Evolutionary conservation across 2,888 invertebrate species (phyloP).

Genomic region (Stenichneumon culpator): DNA sequence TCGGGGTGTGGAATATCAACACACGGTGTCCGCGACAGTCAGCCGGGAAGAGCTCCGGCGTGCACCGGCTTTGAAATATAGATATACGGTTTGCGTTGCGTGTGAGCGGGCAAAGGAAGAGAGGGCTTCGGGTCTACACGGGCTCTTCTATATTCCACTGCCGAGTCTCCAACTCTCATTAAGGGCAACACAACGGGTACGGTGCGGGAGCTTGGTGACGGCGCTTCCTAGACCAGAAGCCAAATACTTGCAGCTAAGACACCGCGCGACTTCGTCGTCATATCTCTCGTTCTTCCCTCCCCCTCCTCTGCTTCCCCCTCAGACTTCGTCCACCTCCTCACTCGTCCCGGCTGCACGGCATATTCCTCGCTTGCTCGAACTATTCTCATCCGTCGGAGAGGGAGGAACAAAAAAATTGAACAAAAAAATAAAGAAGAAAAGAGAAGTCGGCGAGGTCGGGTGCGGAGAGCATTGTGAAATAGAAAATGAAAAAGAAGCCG

Average conservation of each 20-base stretch:
- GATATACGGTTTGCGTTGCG: not conserved
- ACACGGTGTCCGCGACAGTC: constrained; percentile 42
- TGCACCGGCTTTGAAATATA: constrained; percentile 1
- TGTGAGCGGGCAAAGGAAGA: constrained; percentile 16
- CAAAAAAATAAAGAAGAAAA: constrained; percentile 26
- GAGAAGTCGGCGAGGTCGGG: constrained; percentile 19
- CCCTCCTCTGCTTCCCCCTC: not conserved
- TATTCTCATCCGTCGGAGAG: constrained; percentile 42
- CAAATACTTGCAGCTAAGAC: constrained; percentile 71
- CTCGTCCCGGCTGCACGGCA: constrained; percentile 5
- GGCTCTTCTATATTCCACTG: constrained; percentile 36
- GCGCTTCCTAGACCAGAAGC: constrained; percentile 81
- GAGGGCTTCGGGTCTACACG: constrained; percentile 24
- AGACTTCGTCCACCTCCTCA: not conserved
- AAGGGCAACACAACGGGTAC: constrained; percentile 80
- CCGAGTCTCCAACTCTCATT: constrained; percentile 76
- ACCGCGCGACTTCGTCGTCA: constrained; percentile 45
- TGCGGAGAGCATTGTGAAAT: constrained; percentile 47
- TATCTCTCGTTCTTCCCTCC: constrained; percentile 52
- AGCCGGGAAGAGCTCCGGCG: constrained; percentile 39
- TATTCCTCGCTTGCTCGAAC: constrained; percentile 47
- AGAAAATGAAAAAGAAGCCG: constrained; percentile 39
- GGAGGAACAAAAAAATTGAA: constrained; percentile 13
- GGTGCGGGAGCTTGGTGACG: constrained; percentile 54
- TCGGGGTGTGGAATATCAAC: constrained; percentile 44